These are phyloP conservation scores for Lepus oiostolus DNA, from an alignment of 2,797 vertebrate genomes.

Conservation along the genomic window DNA sequence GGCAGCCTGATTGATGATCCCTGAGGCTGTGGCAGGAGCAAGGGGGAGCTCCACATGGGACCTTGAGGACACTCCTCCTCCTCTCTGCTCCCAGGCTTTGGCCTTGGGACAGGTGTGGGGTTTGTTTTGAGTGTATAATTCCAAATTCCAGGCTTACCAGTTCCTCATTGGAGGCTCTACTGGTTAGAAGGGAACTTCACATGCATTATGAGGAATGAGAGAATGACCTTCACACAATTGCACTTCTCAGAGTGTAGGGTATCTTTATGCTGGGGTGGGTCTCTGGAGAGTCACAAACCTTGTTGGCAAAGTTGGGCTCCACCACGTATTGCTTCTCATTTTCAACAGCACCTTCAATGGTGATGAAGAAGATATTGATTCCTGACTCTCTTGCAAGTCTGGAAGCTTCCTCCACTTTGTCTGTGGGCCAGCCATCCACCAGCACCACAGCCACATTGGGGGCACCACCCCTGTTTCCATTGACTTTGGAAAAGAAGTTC, in stretches of 20 bases:
- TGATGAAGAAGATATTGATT: slow-evolving; percentile 99
- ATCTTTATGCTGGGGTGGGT: accelerated
- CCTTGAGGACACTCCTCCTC: background rate
- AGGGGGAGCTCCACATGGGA: background rate
- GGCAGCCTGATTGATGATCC: no score
- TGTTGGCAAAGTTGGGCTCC: slow-evolving; percentile 96
- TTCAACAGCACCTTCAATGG: slow-evolving; percentile 95
- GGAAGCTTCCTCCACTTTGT: slow-evolving; percentile 96
- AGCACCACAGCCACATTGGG: slow-evolving; percentile 96
- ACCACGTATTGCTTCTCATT: slow-evolving; percentile 94
- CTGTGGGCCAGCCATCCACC: slow-evolving; percentile 98
- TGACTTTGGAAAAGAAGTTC: slow-evolving; percentile 95
- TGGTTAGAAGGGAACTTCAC: background rate
- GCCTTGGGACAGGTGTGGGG: background rate
- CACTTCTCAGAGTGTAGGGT: background rate
- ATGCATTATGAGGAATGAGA: background rate
- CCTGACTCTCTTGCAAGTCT: slow-evolving; percentile 96
- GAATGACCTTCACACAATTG: accelerated
- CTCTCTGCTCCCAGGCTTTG: background rate
- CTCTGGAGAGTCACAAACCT: slow-evolving; percentile 88
- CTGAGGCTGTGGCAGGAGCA: background rate
- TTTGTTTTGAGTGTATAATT: slow-evolving; percentile 32
- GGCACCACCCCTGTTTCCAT: slow-evolving; percentile 95
- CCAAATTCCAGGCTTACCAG: background rate
- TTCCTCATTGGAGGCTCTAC: background rate